Conservation (phyloP, 1,140 invertebrate genomes). For the Aphelenchoides fujianensis region DNA sequence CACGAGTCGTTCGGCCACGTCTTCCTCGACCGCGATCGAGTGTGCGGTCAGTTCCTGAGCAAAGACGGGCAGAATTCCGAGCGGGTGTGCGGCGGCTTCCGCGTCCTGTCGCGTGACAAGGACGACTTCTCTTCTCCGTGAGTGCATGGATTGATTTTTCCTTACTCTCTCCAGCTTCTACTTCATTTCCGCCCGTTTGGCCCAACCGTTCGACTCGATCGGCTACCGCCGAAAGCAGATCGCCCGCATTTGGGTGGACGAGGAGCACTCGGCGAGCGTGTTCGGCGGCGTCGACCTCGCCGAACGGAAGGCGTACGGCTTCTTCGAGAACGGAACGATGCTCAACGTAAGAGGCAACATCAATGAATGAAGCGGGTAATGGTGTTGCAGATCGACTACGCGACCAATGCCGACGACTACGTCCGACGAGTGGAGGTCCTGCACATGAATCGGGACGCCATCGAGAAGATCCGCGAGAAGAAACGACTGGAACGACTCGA, state of each 20-base stretch:
- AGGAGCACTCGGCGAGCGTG: background rate
- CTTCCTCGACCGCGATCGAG: background rate
- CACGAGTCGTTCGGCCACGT: conserved; percentile 14
- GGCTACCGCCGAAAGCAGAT: conserved; percentile 6
- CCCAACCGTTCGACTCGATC: background rate
- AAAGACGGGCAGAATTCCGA: background rate
- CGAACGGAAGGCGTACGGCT: background rate
- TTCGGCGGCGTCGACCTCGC: background rate
- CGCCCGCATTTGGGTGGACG: conserved; percentile 10
- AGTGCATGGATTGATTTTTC: background rate
- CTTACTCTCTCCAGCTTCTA: background rate
- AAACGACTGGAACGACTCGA: background rate
- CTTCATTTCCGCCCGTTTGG: background rate
- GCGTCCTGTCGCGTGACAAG: background rate
- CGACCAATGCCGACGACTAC: background rate
- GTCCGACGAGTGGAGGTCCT: background rate
- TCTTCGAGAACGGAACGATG: conserved; percentile 8
- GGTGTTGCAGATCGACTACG: background rate
- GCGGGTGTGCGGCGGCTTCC: conserved; percentile 4
- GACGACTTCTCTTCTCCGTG: background rate
- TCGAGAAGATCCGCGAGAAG: background rate
- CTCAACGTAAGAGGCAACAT: background rate
- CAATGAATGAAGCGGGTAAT: background rate
- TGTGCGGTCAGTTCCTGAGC: background rate
- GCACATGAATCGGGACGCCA: background rate